Evolutionary conservation across 1,140 invertebrate genomes (phyloP).

Genomic region (Octopus sinensis): DNA sequence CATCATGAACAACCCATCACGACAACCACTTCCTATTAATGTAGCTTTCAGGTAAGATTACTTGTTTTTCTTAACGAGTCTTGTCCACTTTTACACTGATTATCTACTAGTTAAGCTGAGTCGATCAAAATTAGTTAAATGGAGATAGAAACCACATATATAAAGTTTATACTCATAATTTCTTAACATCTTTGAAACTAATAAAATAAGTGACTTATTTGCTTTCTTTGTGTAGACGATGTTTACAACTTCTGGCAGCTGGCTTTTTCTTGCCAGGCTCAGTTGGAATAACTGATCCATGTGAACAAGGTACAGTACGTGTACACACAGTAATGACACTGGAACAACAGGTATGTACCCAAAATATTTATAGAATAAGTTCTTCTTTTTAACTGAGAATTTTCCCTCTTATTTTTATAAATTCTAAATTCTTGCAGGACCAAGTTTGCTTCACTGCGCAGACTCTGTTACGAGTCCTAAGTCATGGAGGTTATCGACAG

Average conservation of each 20-base stretch:
- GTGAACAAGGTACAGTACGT: constrained; percentile 81
- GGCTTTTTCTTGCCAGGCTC: constrained; percentile 93
- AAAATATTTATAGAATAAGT: not conserved
- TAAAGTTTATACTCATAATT: not conserved
- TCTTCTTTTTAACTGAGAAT: not conserved
- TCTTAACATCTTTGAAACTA: not conserved
- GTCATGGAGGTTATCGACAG: constrained; percentile 87
- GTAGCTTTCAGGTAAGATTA: constrained; percentile 69
- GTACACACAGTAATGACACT: constrained; percentile 87
- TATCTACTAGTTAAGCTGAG: no score
- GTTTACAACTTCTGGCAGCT: constrained; percentile 86
- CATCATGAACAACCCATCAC: constrained; percentile 91
- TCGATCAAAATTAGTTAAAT: not conserved
- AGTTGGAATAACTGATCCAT: constrained; percentile 89
- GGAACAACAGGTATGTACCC: constrained; percentile 73
- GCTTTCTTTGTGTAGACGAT: constrained; percentile 61
- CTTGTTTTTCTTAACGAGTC: not conserved
- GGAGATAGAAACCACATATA: not conserved
- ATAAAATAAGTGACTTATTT: not conserved
- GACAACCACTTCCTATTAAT: constrained; percentile 89
- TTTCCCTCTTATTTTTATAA: not conserved
- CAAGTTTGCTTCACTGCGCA: constrained; percentile 86
- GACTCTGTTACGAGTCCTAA: constrained; percentile 81
- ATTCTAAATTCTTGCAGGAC: constrained; percentile 62
- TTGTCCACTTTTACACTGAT: not conserved